These are phyloP conservation scores for Megalops cyprinoides DNA, from an alignment of 2,797 vertebrate species.

Conservation along the genomic window DNA sequence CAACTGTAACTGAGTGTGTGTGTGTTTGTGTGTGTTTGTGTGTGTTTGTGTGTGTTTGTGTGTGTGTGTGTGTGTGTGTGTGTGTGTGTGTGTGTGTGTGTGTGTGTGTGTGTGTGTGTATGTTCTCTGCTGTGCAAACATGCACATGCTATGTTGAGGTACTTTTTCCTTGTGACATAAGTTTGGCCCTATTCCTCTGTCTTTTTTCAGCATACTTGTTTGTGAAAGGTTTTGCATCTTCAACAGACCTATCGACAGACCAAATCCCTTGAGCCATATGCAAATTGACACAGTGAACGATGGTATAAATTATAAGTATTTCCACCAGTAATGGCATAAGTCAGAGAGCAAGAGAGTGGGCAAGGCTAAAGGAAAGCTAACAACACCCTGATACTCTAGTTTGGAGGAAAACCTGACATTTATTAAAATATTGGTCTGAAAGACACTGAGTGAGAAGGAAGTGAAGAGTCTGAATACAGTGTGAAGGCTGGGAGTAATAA, in stretches of 20 bases:
- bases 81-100: too few species aligned
- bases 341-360: not conserved
- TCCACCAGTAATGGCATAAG: not conserved
- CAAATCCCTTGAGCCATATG: not conserved
- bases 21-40: not conserved
- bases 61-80: too few species aligned
- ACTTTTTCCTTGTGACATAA: not conserved
- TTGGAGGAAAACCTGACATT: not conserved
- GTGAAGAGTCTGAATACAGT: too few species aligned
- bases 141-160: too few species aligned
- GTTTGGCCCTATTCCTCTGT: not conserved
- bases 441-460: too few species aligned
- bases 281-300: not conserved
- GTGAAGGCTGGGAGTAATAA: too few species aligned
- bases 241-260: not conserved
- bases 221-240: not conserved
- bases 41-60: not conserved
- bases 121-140: not conserved
- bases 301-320: not conserved
- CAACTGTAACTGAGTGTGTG: not conserved
- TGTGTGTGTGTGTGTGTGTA: not conserved
- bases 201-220: not conserved
- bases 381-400: too few species aligned
- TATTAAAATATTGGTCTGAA: not conserved
- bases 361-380: not conserved